Conservation (phyloP, 2,888 invertebrate species). For the Leptinotarsa haldemani region DNA sequence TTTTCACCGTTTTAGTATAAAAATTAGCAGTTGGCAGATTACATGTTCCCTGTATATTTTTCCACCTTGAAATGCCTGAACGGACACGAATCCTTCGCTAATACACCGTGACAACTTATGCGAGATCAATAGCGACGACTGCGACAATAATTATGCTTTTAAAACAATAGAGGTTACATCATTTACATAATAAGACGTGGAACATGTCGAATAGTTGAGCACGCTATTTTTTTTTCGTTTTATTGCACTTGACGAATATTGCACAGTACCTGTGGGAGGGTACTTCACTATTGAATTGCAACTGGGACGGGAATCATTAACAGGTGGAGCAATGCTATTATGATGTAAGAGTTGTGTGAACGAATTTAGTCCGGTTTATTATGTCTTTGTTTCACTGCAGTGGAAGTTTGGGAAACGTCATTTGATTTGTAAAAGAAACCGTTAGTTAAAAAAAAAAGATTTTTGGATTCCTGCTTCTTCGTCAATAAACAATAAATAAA, state of each 20-base stretch:
- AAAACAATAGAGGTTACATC: slow-evolving; percentile 42
- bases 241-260: slow-evolving; percentile 48
- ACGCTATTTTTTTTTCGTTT: slow-evolving; percentile 35
- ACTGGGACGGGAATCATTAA: slow-evolving; percentile 56
- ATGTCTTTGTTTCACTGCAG: too few species aligned
- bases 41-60: neutral
- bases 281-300: slow-evolving; percentile 45
- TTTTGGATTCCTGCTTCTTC: too few species aligned
- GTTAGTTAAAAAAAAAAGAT: too few species aligned
- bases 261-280: slow-evolving; percentile 48
- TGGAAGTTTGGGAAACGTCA: too few species aligned
- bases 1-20: neutral
- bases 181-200: slow-evolving; percentile 37
- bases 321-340: slow-evolving; percentile 57
- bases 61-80: slow-evolving; percentile 4
- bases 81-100: slow-evolving; percentile 3
- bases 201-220: slow-evolving; percentile 34
- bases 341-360: slow-evolving; percentile 46
- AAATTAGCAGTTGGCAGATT: too few species aligned
- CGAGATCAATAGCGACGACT: slow-evolving; percentile 18
- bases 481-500: too few species aligned
- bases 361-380: slow-evolving; percentile 38
- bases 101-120: slow-evolving; percentile 9
- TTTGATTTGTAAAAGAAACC: too few species aligned
- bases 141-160: slow-evolving; percentile 30